These are phyloP conservation scores for Drosophila navojoa DNA, from an alignment of 1,140 invertebrate genomes.

Conservation along the genomic window DNA sequence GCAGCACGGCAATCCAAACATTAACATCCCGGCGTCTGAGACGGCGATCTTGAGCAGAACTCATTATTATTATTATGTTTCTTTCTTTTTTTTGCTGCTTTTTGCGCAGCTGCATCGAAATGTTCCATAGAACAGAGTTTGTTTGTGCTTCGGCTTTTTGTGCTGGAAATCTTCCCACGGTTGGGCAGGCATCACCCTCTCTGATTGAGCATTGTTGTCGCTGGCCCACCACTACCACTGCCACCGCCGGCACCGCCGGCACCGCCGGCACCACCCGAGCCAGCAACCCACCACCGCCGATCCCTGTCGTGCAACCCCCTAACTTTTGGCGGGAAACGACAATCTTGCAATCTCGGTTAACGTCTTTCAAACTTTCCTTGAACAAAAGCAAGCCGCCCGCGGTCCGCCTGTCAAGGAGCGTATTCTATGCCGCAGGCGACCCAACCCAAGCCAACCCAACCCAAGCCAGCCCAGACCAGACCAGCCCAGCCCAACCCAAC, in stretches of 20 bases:
- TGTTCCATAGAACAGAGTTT: conserved; percentile 40
- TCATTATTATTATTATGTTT: background rate
- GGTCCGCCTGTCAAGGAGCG: conserved; percentile 43
- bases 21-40: conserved; percentile 30
- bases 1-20: conserved; percentile 19
- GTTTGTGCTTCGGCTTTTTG: conserved; percentile 42
- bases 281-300: conserved; percentile 65
- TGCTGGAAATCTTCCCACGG: conserved; percentile 79
- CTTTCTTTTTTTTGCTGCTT: conserved; percentile 34
- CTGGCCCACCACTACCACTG: conserved; percentile 46
- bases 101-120: conserved; percentile 72
- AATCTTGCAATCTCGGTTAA: conserved; percentile 35
- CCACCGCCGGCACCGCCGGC: conserved; percentile 22
- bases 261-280: conserved; percentile 60
- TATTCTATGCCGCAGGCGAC: conserved; percentile 20
- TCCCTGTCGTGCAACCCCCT: conserved; percentile 68
- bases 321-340: conserved; percentile 77
- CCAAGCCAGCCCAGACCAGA: conserved; percentile 7
- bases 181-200: conserved; percentile 69
- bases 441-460: conserved; percentile 12
- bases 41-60: conserved; percentile 29
- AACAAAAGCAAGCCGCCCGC: conserved; percentile 52
- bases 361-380: conserved; percentile 60
- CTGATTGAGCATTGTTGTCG: conserved; percentile 45
- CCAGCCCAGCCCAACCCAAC: conserved; percentile 14